phyloP scores from a whole-genome alignment of 1,140 invertebrate genomes.

The Drosophila leontia region DNA sequence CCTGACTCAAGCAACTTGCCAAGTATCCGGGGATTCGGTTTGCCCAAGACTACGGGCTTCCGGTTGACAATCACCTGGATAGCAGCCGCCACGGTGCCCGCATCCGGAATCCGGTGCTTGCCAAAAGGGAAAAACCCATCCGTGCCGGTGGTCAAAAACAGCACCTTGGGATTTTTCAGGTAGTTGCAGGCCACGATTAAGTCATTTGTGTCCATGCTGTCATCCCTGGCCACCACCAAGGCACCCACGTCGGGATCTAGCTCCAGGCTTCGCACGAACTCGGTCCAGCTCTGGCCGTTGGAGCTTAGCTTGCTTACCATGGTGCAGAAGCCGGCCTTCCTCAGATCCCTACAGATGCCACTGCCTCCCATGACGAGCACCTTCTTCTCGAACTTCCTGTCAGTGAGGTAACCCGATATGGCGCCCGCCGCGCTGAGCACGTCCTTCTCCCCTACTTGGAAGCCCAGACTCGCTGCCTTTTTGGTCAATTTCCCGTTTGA shows the following conservation, averaged over 20 bases:
- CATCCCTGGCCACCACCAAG: slow-evolving; percentile 49
- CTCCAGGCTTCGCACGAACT: slow-evolving; percentile 8
- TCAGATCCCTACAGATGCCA: slow-evolving; percentile 40
- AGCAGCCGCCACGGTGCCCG: slow-evolving; percentile 40
- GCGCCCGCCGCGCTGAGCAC: slow-evolving; percentile 26
- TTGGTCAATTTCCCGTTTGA: not conserved
- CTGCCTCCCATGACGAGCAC: slow-evolving; percentile 43
- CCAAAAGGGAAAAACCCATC: slow-evolving; percentile 32
- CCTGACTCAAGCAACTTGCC: slow-evolving; percentile 10
- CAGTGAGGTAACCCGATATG: slow-evolving; percentile 34
- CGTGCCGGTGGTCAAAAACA: slow-evolving; percentile 43
- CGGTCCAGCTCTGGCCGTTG: not conserved
- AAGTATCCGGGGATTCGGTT: slow-evolving; percentile 61
- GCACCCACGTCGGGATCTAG: slow-evolving; percentile 56
- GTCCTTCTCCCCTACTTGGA: slow-evolving; percentile 3
- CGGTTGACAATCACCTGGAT: slow-evolving; percentile 39
- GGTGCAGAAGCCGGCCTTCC: slow-evolving; percentile 17
- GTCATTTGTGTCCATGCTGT: slow-evolving; percentile 21
- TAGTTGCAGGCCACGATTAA: slow-evolving; percentile 51
- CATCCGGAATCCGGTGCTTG: slow-evolving; percentile 29
- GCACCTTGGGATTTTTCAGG: slow-evolving; percentile 18
- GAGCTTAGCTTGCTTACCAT: not conserved
- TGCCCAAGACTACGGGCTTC: slow-evolving; percentile 58
- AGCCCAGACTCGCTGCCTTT: slow-evolving; percentile 36
- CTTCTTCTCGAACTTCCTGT: slow-evolving; percentile 39